Conservation (phyloP, 1,140 invertebrate species). For the Wasmannia auropunctata region DNA sequence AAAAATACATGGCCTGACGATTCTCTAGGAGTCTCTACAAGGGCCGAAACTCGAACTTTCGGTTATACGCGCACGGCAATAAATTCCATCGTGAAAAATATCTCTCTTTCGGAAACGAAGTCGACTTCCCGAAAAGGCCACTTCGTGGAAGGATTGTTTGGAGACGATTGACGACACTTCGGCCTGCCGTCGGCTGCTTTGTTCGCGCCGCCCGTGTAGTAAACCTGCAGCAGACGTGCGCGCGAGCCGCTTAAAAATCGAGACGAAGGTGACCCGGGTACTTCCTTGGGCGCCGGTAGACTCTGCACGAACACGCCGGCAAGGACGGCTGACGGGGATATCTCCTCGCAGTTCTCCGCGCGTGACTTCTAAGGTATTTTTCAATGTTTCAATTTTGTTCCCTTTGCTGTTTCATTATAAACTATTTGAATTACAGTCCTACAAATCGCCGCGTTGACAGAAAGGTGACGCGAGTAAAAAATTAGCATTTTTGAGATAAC, state of each 20-base stretch:
- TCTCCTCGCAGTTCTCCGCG: too few species aligned
- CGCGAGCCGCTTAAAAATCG: constrained; percentile 27
- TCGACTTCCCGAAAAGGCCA: neutral
- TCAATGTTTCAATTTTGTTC: neutral
- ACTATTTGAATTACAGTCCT: neutral
- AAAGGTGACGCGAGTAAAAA: too few species aligned
- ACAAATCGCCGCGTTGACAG: too few species aligned
- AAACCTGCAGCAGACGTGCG: neutral
- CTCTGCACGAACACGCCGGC: neutral
- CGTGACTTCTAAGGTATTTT: neutral
- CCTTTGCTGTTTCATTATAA: neutral
- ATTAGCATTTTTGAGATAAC: too few species aligned
- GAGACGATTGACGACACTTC: neutral
- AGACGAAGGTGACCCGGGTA: constrained; percentile 36
- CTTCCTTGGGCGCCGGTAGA: neutral
- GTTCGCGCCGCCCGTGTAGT: constrained; percentile 7
- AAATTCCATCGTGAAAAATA: constrained; percentile 11
- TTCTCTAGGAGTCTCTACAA: constrained; percentile 48
- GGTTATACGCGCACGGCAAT: neutral
- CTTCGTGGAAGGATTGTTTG: constrained; percentile 15
- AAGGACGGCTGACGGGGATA: neutral
- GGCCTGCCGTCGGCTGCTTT: neutral
- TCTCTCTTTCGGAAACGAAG: neutral
- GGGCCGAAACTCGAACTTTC: neutral
- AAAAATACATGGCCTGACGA: constrained; percentile 15